Evolutionary conservation across 2,113 vertebrate species (phyloP).

Genomic region (Silurus asotus): DNA sequence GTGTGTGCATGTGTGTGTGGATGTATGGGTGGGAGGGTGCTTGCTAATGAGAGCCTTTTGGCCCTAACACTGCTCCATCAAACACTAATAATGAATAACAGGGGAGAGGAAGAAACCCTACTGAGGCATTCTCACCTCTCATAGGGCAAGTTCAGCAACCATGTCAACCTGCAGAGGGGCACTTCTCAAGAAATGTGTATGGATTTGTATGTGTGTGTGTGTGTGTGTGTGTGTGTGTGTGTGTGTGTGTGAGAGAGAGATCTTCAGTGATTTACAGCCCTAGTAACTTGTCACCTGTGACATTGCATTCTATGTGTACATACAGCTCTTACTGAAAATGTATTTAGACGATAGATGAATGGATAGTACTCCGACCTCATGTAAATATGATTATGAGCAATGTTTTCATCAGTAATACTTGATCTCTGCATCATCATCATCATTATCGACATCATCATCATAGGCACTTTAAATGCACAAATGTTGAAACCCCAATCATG

Average conservation of each 20-base stretch:
- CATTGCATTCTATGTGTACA: not conserved
- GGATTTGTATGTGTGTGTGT: not conserved
- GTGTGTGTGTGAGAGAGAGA: constrained; percentile 35
- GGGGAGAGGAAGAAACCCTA: constrained; percentile 71
- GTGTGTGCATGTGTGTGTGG: constrained; percentile 12
- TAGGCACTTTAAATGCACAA: not conserved
- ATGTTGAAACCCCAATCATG: not conserved
- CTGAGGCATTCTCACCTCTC: constrained; percentile 71
- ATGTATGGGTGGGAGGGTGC: constrained; percentile 21
- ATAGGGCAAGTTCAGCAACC: constrained; percentile 69
- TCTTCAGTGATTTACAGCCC: not conserved
- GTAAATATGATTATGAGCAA: not conserved
- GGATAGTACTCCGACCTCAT: not conserved
- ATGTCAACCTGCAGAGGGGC: constrained; percentile 55
- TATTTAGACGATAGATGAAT: not conserved
- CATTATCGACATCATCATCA: not conserved
- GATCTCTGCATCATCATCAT: not conserved
- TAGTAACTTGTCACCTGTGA: not conserved
- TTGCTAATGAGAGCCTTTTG: constrained; percentile 68
- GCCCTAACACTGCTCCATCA: constrained; percentile 65
- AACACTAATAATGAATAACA: constrained; percentile 66
- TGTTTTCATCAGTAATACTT: not conserved
- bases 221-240: constrained; percentile 30
- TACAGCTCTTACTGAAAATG: not conserved
- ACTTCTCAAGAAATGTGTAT: constrained; percentile 18